Evolutionary conservation across 2,113 vertebrate genomes (phyloP), one percentile per base, ranked within the genome.

Genomic region (Oreamnos americanus): DNA sequence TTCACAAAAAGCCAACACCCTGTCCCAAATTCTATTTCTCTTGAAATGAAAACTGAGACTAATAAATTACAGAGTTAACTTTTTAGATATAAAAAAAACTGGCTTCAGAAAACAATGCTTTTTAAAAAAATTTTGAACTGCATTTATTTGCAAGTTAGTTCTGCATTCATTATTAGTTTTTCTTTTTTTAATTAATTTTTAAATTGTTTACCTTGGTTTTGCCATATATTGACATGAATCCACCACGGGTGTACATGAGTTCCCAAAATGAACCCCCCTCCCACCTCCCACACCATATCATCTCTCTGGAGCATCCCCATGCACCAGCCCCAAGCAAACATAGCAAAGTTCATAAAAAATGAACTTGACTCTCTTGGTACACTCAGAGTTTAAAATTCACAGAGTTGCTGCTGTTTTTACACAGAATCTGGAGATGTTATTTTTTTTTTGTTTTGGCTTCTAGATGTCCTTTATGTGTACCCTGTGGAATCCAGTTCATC

Each of bases 371-470:
- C 79, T 97, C 53, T 96, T 95, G 94, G 94, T 95, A 53, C n/a
- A 97, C 36, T 81, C 79, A 67, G 92, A 57, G 10, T 47, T 95
- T 94, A 39, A 96, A 90, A 96, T 71, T 53, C 16, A 78, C 71
- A 6, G 2, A 84, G 55, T 85, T 94, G 7, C 45, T 95, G 49
- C 23, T 7, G 45, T 83, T 74, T 88, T 76, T 96, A n/a, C 88
- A 94, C 53, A 92, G 87, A 89, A 93, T 62, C 71, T 96, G 64
- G n/a, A 97, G 90, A 95, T 92, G 74, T 84, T 93, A 49, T 90
- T 96, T 90, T 79, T 96, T 90, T 79, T 14, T 43, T 94, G 89
- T 98, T 92, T 96, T 98, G 79, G 55, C 91, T 98, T 98, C 92
- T 97, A 98, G 90, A 81, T 94, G 60, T 86, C 89, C 92, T 97